Evolutionary conservation across 2,797 vertebrate genomes (phyloP).

Genomic region (Diglossa cyanea): DNA sequence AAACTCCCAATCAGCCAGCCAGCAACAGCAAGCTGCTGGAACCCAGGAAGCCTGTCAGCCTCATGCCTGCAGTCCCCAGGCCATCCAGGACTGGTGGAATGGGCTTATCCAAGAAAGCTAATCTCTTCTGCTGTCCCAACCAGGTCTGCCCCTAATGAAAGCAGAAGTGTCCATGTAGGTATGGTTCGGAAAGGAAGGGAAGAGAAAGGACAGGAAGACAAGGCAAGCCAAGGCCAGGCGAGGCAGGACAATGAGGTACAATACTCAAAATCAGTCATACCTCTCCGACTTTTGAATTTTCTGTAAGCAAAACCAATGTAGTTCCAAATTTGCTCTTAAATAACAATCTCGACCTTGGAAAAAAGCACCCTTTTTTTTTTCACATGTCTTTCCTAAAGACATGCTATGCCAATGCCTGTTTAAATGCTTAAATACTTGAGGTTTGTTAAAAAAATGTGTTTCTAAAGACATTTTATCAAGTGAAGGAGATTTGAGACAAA

Average conservation of each 20-base stretch:
- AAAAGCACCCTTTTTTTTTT: not conserved
- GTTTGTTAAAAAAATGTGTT: not conserved
- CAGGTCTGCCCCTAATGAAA: not conserved
- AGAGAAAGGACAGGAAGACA: not conserved
- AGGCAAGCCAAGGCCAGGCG: not conserved
- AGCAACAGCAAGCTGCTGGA: not conserved
- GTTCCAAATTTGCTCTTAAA: not conserved
- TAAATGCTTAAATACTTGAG: not conserved
- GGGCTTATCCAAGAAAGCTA: not conserved
- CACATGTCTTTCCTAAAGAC: not conserved
- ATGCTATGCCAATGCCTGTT: not conserved
- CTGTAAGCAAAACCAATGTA: not conserved
- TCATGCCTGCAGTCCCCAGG: not conserved
- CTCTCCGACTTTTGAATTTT: not conserved
- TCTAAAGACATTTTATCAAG: constrained; percentile 31
- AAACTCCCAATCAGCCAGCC: not conserved
- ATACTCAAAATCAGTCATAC: not conserved
- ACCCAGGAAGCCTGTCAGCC: not conserved
- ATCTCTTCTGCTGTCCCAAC: not conserved
- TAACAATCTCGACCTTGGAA: not conserved
- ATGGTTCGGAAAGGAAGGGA: not conserved
- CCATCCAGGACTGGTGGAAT: not conserved
- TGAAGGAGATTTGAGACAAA: constrained; percentile 26
- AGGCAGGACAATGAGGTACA: not conserved
- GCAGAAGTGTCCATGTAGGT: not conserved